Evolutionary conservation across 2,113 vertebrate species (phyloP).

Genomic region (Hippopotamus amphibius): DNA sequence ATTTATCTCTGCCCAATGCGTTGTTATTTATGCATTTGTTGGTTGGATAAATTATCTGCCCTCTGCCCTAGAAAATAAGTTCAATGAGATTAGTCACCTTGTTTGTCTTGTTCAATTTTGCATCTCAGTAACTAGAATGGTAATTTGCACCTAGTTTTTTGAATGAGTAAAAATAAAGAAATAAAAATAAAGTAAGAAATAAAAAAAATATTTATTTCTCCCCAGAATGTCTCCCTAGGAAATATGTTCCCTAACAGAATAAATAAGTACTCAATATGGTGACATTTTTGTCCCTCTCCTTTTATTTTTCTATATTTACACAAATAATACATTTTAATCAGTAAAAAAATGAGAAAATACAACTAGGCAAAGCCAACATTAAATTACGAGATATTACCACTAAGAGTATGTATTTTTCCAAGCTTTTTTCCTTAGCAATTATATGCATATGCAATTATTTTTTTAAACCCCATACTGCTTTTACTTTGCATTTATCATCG

Average conservation of each 20-base stretch:
- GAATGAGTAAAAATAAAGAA: background rate
- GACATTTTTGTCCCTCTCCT: background rate
- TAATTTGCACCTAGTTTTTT: conserved; percentile 15
- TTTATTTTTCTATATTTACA: background rate
- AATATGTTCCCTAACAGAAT: background rate
- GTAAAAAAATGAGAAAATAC: background rate
- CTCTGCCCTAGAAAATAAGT: background rate
- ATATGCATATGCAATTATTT: conserved; percentile 31
- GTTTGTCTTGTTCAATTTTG: conserved; percentile 23
- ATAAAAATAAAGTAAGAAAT: too few species aligned
- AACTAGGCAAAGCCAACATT: background rate
- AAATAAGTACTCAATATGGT: background rate
- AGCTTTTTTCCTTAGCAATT: conserved; percentile 6
- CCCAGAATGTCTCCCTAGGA: conserved; percentile 25
- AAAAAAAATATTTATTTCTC: background rate
- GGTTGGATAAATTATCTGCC: background rate
- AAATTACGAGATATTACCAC: conserved; percentile 35
- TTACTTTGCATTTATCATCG: background rate
- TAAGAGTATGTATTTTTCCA: background rate
- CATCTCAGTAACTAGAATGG: background rate
- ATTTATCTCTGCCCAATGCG: background rate
- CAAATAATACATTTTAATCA: conserved; percentile 2
- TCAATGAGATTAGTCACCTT: background rate
- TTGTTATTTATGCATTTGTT: background rate
- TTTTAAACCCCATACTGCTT: conserved; percentile 27